Base-by-base conservation (phyloP, 1,140 invertebrate species). In the Tenebrio molitor region DNA sequence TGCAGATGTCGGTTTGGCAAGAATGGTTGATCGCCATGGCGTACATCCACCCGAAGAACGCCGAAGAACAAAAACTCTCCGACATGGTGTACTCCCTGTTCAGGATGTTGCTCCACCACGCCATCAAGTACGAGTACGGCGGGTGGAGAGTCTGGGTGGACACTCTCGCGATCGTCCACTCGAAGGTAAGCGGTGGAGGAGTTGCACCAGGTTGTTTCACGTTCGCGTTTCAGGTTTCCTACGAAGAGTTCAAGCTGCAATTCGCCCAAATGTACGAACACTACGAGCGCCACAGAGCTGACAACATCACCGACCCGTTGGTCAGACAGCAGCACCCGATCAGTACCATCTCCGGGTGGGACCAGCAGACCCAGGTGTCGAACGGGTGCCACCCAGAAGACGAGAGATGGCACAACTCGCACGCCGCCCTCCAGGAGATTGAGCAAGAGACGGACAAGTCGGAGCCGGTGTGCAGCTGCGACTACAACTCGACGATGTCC, bases 1-100 rank as follows among this genome's bases (percentile, higher is more conserved):
- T 99, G 8, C 98, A 99, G 86, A 99, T 99, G 98, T 99, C 97
- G 3, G 98, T 99, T 0, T 99, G 98, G 98, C 98, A 99, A 86
- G 97, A 99, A 82, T 99, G 98, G 98, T 87, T 99, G 0, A 99
- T 99, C 77, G 96, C 97, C 2, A 92, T 99, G 91, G 95, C 97
- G 17, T 98, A 99, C 82, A 97, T 99, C 65, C 97, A 98, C 84
- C 97, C 97, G 0, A 94, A 96, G 82, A 97, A 93, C 79, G 90
- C 92, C 0, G 96, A 98, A 81, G 95, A 99, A 83, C 94, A 97
- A 80, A 96, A 98, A 84, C 93, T 99, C 46, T 97, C 95, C 0
- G 97, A 99, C 80, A 97, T 99, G 94, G 97, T 99, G 14, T 99
- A 99, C 84, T 94, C 96, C 0, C 85, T 99, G 64, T 99, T 99